Percentiles rank a stretch among this genome's conserved stretches.
These are phyloP conservation scores for Cremastinae sp. DNA, from an alignment of 2,888 invertebrate species.

Conservation along the genomic window DNA sequence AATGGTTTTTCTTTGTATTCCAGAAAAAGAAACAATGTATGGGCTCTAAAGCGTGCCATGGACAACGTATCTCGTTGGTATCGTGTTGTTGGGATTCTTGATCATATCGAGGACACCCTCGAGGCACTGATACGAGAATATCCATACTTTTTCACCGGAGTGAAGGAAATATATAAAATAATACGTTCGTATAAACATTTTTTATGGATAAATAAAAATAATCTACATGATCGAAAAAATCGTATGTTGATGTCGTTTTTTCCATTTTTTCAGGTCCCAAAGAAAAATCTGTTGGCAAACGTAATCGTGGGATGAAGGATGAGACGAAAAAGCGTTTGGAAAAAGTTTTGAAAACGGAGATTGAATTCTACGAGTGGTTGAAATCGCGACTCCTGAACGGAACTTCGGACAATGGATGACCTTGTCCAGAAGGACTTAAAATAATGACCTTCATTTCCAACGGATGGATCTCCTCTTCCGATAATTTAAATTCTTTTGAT, in stretches of 20 bases:
- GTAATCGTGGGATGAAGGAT: conserved; percentile 54
- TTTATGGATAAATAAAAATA: conserved; percentile 6
- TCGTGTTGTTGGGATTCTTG: conserved; percentile 83
- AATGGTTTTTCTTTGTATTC: conserved; percentile 36
- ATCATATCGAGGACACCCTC: conserved; percentile 82
- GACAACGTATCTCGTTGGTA: conserved; percentile 83
- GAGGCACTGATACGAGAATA: conserved; percentile 81
- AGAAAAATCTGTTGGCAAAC: conserved; percentile 67
- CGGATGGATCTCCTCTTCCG: no score
- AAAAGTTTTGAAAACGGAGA: conserved; percentile 80
- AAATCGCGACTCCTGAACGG: conserved; percentile 80
- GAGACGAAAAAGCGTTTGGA: conserved; percentile 67
- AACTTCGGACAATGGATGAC: conserved; percentile 67
- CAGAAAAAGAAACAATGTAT: conserved; percentile 81
- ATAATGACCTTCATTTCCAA: no score
- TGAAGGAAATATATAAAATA: conserved; percentile 80
- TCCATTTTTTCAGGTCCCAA: conserved; percentile 76
- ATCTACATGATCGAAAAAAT: background rate
- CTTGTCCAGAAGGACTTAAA: background rate
- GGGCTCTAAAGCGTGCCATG: conserved; percentile 83
- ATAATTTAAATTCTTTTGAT: no score
- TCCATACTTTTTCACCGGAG: conserved; percentile 83
- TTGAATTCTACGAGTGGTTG: conserved; percentile 83
- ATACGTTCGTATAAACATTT: conserved; percentile 79
- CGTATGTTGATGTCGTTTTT: conserved; percentile 30